Base-by-base conservation (phyloP, 2,113 vertebrate species). In the Tupaia chinensis region DNA sequence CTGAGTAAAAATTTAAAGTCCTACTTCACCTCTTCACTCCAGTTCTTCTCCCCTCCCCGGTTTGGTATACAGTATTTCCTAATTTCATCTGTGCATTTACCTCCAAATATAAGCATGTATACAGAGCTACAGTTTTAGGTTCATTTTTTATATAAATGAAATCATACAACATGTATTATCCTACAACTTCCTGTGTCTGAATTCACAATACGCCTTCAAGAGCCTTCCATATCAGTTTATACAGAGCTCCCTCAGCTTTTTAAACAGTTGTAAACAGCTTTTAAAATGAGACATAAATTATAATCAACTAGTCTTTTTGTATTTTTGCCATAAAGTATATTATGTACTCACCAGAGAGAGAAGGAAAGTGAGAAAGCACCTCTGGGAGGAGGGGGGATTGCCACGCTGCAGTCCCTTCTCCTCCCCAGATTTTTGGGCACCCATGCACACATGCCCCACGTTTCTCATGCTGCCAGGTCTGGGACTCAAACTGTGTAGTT, bases 141-240 rank as follows among this genome's bases (percentile, higher is more conserved):
- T 87, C 60, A 76, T 76, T 70, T 92, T 78, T 23, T 7, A 93
- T 87, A 29, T 73, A 93, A 94, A 56, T 44, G 22, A 14, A 78
- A 84, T 80, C 34, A 81, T 60, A 60, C 10, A 58, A 29, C 32
- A 86, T 25, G 11, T n/a, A 66, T 29, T 68, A 4, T 20, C 65
- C 29, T 80, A 22, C 7, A 60, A 76, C 10, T 94, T 77, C 10
- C 73, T 89, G 53, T 20, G 78, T 96, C 32, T 88, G 11, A 93
- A 78, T 95, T 53, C 85, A 73, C 29, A 90, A 19, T n/a, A 69
- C n/a, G 3, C 27, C 27, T 70, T 79, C 17, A n/a, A 73, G 34
- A 81, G 72, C 4, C 25, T 70, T 58, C n/a, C 25, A 32, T 32
- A 90, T 60, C 53, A 68, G 2, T 20, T 70, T 17, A 77, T 22